Percentiles rank a stretch among this genome's conserved stretches.
Conservation (phyloP, 2,888 invertebrate genomes). For the Drosophila hamatofila region DNA sequence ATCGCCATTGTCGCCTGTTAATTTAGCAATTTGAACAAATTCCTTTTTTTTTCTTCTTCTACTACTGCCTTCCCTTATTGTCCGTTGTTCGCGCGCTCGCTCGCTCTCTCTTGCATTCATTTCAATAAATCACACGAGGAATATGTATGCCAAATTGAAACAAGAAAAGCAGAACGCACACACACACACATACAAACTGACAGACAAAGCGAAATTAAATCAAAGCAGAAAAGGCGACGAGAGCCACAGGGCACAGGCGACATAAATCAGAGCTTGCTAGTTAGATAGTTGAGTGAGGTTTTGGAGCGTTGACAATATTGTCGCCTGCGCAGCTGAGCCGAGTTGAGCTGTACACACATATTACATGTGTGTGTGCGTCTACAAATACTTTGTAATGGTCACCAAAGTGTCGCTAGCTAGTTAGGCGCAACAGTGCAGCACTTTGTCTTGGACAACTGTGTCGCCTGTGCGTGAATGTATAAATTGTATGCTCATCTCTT, state of each 20-base stretch:
- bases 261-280: slow-evolving; percentile 13
- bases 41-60: slow-evolving; percentile 43
- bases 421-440: not conserved
- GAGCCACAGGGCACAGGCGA: slow-evolving; percentile 20
- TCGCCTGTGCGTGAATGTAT: slow-evolving; percentile 20
- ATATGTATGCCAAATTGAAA: slow-evolving; percentile 48
- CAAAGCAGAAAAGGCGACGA: slow-evolving; percentile 28
- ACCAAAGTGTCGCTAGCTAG: slow-evolving; percentile 10
- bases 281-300: slow-evolving; percentile 5
- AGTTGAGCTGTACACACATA: not conserved
- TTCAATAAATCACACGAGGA: slow-evolving; percentile 66
- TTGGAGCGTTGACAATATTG: slow-evolving; percentile 34
- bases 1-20: slow-evolving; percentile 50
- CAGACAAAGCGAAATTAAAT: slow-evolving; percentile 25
- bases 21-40: slow-evolving; percentile 73
- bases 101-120: slow-evolving; percentile 51
- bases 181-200: not conserved
- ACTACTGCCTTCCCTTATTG: slow-evolving; percentile 35
- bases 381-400: slow-evolving; percentile 2
- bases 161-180: slow-evolving; percentile 34
- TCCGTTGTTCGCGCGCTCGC: slow-evolving; percentile 15
- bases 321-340: slow-evolving; percentile 44
- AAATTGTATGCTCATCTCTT: not conserved
- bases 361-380: not conserved
- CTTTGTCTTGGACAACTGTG: slow-evolving; percentile 19